Conservation (phyloP, 2,888 invertebrate species). For the Schrankia costaestrigalis region DNA sequence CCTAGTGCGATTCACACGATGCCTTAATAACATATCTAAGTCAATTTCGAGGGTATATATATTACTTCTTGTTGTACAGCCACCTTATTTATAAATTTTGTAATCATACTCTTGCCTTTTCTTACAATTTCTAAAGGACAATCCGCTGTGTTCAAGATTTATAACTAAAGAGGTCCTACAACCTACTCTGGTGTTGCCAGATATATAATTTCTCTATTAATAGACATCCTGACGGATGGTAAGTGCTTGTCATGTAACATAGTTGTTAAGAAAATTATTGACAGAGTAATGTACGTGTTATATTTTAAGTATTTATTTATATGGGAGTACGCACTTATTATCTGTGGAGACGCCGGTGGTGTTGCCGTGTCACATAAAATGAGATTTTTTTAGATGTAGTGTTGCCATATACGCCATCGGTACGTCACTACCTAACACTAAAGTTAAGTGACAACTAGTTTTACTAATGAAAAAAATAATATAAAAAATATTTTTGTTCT, state of each 20-base stretch:
- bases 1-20: slow-evolving; percentile 79
- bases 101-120: slow-evolving; percentile 40
- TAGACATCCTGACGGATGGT: slow-evolving; percentile 44
- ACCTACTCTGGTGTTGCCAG: slow-evolving; percentile 49
- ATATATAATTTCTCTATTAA: slow-evolving; percentile 41
- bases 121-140: slow-evolving; percentile 39
- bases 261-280: slow-evolving; percentile 66
- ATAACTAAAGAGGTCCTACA: slow-evolving; percentile 42
- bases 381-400: slow-evolving; percentile 52
- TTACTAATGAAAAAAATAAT: slow-evolving; percentile 67
- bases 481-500: slow-evolving; percentile 72
- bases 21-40: slow-evolving; percentile 81
- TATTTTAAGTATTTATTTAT: slow-evolving; percentile 74
- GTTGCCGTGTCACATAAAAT: slow-evolving; percentile 45
- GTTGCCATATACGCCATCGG: slow-evolving; percentile 59
- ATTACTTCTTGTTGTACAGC: slow-evolving; percentile 56
- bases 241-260: slow-evolving; percentile 75
- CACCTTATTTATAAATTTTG: slow-evolving; percentile 47
- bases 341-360: slow-evolving; percentile 43
- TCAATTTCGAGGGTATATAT: slow-evolving; percentile 72
- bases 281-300: slow-evolving; percentile 68
- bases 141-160: slow-evolving; percentile 37
- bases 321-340: slow-evolving; percentile 60
- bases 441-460: slow-evolving; percentile 67
- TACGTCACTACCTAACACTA: slow-evolving; percentile 64